phyloP scores from a whole-genome alignment of 2,797 vertebrate genomes.

The Paratrypauchen microcephalus region DNA sequence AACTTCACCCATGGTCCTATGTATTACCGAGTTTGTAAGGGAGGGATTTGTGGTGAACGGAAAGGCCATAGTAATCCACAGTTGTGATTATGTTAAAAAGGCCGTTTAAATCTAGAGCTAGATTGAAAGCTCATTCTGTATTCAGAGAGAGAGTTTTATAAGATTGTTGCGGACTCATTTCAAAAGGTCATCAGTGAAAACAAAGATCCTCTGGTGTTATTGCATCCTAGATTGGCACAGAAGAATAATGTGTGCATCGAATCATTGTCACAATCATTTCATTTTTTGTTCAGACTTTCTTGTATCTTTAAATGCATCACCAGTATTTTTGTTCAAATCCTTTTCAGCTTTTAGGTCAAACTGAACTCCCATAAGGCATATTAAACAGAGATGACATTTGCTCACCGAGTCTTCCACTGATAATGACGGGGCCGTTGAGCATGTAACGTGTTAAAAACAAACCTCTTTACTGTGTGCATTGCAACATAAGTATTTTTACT shows the following conservation, averaged over 20 bases:
- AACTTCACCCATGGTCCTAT: too few relatives aligned
- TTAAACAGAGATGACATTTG: not conserved
- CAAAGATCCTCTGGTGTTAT: not conserved
- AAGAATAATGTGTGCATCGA: not conserved
- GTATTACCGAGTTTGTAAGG: too few relatives aligned
- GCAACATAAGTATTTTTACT: too few relatives aligned
- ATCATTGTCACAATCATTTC: not conserved
- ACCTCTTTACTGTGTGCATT: not conserved
- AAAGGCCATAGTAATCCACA: too few relatives aligned
- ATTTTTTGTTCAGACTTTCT: constrained; percentile 37
- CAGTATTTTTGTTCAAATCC: constrained; percentile 21
- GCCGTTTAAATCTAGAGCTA: too few relatives aligned
- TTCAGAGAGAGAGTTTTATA: not conserved
- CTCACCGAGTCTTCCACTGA: not conserved
- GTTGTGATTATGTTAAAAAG: too few relatives aligned
- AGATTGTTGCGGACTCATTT: not conserved
- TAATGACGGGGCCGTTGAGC: not conserved
- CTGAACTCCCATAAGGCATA: constrained; percentile 13
- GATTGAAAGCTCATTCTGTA: not conserved
- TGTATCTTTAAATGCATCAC: constrained; percentile 40
- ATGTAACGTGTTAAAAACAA: not conserved
- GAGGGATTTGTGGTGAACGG: too few relatives aligned
- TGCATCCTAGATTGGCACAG: not conserved
- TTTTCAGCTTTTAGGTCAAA: constrained; percentile 3
- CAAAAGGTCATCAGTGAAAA: not conserved